phyloP scores from a whole-genome alignment of 2,113 vertebrate genomes.

The Acinonyx jubatus region DNA sequence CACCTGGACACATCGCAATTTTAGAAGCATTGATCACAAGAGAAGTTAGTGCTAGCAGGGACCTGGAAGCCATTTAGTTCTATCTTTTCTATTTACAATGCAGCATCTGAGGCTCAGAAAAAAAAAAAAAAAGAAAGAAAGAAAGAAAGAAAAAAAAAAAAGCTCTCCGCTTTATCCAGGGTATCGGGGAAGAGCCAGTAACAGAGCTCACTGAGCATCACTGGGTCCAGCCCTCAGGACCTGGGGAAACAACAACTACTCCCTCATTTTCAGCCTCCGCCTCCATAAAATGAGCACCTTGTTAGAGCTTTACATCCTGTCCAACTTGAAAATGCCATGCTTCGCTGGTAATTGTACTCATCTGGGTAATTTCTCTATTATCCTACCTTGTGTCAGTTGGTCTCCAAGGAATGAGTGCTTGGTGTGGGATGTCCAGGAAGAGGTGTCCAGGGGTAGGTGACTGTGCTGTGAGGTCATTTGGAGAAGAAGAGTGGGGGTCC shows the following conservation, averaged over 20 bases:
- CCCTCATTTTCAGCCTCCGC: rapidly evolving
- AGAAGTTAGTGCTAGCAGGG: conserved; percentile 56
- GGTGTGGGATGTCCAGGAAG: not conserved
- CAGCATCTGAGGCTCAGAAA: conserved; percentile 15
- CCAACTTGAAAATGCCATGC: not conserved
- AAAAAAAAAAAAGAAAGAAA: no score
- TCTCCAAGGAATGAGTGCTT: not conserved
- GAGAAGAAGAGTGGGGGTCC: not conserved
- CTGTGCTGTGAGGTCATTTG: not conserved
- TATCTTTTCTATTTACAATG: conserved; percentile 70
- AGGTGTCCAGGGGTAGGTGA: not conserved
- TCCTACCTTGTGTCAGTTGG: not conserved
- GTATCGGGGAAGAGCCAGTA: not conserved
- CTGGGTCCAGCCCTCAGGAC: rapidly evolving
- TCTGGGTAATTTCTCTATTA: not conserved
- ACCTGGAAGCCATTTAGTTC: conserved; percentile 54
- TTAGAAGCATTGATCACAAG: conserved; percentile 69
- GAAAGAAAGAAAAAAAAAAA: not conserved
- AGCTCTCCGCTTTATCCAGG: not conserved
- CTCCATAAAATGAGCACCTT: not conserved
- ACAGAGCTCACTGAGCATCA: rapidly evolving
- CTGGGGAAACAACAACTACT: not conserved
- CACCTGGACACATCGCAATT: conserved; percentile 73
- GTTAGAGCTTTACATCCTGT: not conserved
- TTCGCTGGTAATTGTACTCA: not conserved